These are phyloP conservation scores for Loriculus beryllinus DNA, from an alignment of 2,797 vertebrate species.

Conservation along the genomic window DNA sequence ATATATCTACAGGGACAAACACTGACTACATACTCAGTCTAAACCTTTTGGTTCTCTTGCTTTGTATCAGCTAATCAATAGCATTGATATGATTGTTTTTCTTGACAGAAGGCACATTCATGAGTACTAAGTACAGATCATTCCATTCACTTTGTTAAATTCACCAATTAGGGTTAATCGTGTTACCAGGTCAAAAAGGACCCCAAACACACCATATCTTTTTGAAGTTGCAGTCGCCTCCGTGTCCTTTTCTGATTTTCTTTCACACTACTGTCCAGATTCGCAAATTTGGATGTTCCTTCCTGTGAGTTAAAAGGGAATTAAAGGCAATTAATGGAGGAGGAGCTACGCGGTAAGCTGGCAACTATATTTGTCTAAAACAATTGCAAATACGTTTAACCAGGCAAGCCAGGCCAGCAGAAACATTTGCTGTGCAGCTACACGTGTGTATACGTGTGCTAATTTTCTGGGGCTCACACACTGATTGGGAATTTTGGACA, in stretches of 20 bases:
- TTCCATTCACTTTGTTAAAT: background rate
- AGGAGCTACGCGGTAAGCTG: background rate
- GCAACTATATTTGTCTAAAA: background rate
- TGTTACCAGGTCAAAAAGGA: background rate
- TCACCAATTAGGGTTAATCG: background rate
- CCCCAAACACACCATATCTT: constrained; percentile 83
- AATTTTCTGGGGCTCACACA: background rate
- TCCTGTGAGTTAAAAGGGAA: constrained; percentile 77
- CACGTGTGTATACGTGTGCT: accelerated
- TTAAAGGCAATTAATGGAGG: background rate
- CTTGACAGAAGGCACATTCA: background rate
- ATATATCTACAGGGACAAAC: background rate
- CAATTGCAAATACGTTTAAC: background rate
- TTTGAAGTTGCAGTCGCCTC: constrained; percentile 89
- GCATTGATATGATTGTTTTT: background rate
- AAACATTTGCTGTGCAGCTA: background rate
- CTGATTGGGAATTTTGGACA: background rate
- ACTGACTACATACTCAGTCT: background rate
- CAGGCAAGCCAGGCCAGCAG: background rate
- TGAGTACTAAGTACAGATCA: background rate
- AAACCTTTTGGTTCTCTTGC: background rate
- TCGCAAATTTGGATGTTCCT: constrained; percentile 95
- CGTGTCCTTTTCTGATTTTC: constrained; percentile 94
- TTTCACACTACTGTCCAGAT: constrained; percentile 89
- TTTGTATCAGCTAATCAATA: background rate